phyloP scores from a whole-genome alignment of 2,113 vertebrate species.

The Plecotus auritus region DNA sequence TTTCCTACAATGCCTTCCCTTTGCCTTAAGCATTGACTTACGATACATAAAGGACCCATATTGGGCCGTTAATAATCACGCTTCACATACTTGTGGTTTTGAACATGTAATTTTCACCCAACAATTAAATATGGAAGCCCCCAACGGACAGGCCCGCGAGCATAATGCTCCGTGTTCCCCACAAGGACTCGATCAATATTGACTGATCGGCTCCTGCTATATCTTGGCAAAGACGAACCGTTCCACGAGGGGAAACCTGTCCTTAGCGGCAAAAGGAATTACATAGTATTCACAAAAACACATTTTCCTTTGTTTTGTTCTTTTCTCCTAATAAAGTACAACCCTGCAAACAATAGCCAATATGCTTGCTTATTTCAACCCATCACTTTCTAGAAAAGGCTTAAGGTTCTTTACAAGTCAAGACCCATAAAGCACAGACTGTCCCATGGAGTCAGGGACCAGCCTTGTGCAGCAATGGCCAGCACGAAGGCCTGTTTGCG shows the following conservation, averaged over 20 bases:
- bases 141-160: neutral
- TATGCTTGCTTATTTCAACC: conserved; percentile 30
- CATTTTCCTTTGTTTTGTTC: neutral
- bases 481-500: neutral
- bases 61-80: neutral
- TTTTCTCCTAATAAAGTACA: neutral
- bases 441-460: neutral
- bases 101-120: neutral
- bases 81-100: conserved; percentile 1
- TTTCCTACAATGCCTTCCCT: neutral
- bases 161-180: neutral
- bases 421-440: neutral
- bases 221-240: conserved; percentile 4
- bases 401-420: neutral
- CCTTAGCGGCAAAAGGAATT: neutral
- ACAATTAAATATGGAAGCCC: conserved; percentile 40
- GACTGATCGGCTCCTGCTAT: conserved; percentile 9
- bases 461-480: neutral
- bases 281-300: neutral
- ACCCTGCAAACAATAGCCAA: neutral
- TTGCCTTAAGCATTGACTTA: neutral
- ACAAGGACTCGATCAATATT: neutral
- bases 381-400: neutral
- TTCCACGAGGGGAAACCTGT: neutral
- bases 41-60: neutral